These are phyloP conservation scores for Caretta caretta DNA, from an alignment of 2,113 vertebrate species.

Conservation along the genomic window DNA sequence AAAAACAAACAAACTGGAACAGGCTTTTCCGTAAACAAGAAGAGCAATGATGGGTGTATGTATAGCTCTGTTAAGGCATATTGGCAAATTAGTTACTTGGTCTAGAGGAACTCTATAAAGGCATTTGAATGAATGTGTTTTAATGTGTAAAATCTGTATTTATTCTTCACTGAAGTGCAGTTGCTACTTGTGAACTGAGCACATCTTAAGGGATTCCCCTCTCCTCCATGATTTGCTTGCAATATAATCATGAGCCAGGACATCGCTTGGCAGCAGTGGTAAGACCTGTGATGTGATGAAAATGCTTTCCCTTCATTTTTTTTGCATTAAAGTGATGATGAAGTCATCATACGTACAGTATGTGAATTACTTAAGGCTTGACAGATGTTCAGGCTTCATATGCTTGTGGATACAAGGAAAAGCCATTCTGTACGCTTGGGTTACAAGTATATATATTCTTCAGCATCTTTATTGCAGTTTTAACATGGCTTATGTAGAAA, in stretches of 20 bases:
- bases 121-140: neutral
- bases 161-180: neutral
- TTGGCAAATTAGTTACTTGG: neutral
- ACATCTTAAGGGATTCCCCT: neutral
- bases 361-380: neutral
- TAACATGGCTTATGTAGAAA: neutral
- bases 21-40: neutral
- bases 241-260: neutral
- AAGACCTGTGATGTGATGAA: neutral
- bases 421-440: neutral
- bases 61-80: neutral
- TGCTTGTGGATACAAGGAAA: neutral
- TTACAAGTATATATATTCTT: neutral
- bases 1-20: neutral
- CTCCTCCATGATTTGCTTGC: neutral
- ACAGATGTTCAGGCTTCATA: neutral
- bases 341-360: neutral
- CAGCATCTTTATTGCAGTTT: neutral
- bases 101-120: neutral
- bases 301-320: neutral
- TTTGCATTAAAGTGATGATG: neutral
- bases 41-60: neutral
- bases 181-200: neutral
- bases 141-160: neutral
- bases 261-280: accelerated